Evolutionary conservation across 2,888 invertebrate genomes (phyloP).

Genomic region (Laspeyria flexula): DNA sequence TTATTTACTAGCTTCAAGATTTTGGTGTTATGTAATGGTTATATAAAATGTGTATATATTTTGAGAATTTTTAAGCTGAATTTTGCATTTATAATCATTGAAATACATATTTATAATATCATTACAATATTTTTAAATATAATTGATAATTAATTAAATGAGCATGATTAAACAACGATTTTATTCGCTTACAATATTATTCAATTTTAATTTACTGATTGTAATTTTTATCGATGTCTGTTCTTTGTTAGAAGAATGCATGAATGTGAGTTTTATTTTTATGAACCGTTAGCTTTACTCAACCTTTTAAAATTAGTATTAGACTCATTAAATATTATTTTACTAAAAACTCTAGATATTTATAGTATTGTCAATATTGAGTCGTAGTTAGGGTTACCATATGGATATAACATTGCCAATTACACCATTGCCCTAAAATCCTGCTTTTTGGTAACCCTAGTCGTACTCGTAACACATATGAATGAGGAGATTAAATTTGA

Average conservation of each 20-base stretch:
- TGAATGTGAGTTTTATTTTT: conserved; percentile 53
- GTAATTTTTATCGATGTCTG: conserved; percentile 53
- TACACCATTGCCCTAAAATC: not conserved
- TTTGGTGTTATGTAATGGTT: conserved; percentile 29
- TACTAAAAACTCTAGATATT: not conserved
- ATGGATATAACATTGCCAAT: not conserved
- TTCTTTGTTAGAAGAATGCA: conserved; percentile 59
- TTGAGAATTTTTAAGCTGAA: conserved; percentile 44
- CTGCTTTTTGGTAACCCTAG: not conserved
- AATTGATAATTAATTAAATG: conserved; percentile 46
- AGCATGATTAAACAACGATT: conserved; percentile 75
- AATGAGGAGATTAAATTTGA: conserved; percentile 15
- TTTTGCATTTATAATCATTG: conserved; percentile 78
- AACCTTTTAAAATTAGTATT: conserved; percentile 18
- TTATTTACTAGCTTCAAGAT: conserved; percentile 9
- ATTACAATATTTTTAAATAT: conserved; percentile 47
- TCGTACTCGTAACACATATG: too few relatives aligned
- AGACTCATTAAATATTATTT: conserved; percentile 3
- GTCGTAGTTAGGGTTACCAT: too few relatives aligned
- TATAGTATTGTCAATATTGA: too few relatives aligned
- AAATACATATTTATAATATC: conserved; percentile 50
- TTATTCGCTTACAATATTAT: conserved; percentile 69
- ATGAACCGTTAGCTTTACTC: conserved; percentile 39
- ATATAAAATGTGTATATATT: conserved; percentile 38
- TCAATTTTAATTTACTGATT: conserved; percentile 73